A percentile compares a stretch with the other conserved stretches of the same genome.
Conservation (phyloP, 2,888 invertebrate genomes). For the Mylabris sibirica region DNA sequence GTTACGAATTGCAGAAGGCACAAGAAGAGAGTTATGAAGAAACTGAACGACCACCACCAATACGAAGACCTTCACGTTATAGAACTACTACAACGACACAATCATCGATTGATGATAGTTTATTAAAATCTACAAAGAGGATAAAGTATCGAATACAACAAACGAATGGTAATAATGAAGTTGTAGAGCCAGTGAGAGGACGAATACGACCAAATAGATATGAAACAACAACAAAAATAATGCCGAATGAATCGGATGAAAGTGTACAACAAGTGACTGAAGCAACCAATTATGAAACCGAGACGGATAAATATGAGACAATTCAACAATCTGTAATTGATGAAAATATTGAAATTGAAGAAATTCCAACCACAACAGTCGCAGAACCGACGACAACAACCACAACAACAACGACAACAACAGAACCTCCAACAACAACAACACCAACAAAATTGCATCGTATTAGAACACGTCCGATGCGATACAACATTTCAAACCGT, state of each 20-base stretch:
- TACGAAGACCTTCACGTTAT: constrained; percentile 40
- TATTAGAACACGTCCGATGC: constrained; percentile 60
- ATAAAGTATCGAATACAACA: constrained; percentile 20
- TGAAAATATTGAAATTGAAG: constrained; percentile 17
- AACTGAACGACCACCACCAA: constrained; percentile 42
- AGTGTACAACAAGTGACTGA: background rate
- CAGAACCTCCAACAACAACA: constrained; percentile 57
- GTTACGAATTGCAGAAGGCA: constrained; percentile 47
- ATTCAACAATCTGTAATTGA: constrained; percentile 9
- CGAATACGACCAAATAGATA: constrained; percentile 17
- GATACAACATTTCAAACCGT: constrained; percentile 66
- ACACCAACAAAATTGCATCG: constrained; percentile 48
- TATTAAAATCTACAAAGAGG: constrained; percentile 15
- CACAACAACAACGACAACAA: constrained; percentile 50
- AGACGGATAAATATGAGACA: background rate
- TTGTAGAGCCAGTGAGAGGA: constrained; percentile 15
- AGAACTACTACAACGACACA: constrained; percentile 20
- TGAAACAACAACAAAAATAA: constrained; percentile 19
- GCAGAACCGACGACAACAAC: constrained; percentile 48
- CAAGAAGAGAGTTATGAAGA: constrained; percentile 43
- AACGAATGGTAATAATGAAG: background rate
- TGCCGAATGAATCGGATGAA: background rate
- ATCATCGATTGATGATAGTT: constrained; percentile 11
- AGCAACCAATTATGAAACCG: background rate
- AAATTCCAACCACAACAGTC: constrained; percentile 33